phyloP scores from a whole-genome alignment of 1,140 invertebrate species.

The Macrobrachium nipponense region DNA sequence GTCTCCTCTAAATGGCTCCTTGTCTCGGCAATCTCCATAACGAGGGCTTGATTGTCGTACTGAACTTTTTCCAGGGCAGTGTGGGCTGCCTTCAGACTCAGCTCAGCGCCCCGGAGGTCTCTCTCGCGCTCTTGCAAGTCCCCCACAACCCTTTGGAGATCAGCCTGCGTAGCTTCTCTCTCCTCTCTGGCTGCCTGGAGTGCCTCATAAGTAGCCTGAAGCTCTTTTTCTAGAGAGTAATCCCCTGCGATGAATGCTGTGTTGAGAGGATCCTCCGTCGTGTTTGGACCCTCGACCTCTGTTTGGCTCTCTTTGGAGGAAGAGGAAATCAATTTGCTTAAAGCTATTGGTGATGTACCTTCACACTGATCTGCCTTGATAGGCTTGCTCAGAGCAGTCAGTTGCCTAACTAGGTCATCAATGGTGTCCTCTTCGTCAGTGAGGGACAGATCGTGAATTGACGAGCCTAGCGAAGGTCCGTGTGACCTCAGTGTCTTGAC shows the following conservation, averaged over 20 bases:
- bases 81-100: slow-evolving; percentile 29
- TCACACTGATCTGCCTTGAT: background rate
- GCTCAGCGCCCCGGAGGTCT: slow-evolving; percentile 12
- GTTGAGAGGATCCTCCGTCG: slow-evolving; percentile 1
- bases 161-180: slow-evolving; percentile 41
- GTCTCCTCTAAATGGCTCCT: slow-evolving; percentile 21
- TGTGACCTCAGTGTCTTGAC: background rate
- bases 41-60: slow-evolving; percentile 35
- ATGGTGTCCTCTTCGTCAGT: slow-evolving; percentile 51
- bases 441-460: slow-evolving; percentile 13
- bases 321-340: background rate
- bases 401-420: slow-evolving; percentile 39
- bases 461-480: background rate
- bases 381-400: slow-evolving; percentile 14
- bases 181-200: slow-evolving; percentile 30
- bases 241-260: slow-evolving; percentile 28
- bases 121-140: slow-evolving; percentile 35
- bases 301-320: background rate
- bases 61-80: slow-evolving; percentile 35
- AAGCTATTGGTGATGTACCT: background rate
- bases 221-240: slow-evolving; percentile 29
- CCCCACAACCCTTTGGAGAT: slow-evolving; percentile 30
- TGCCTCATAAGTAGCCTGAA: slow-evolving; percentile 43
- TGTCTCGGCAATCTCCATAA: slow-evolving; percentile 44
- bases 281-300: background rate